phyloP scores from a whole-genome alignment of 2,113 vertebrate species.

The Probosciger aterrimus region DNA sequence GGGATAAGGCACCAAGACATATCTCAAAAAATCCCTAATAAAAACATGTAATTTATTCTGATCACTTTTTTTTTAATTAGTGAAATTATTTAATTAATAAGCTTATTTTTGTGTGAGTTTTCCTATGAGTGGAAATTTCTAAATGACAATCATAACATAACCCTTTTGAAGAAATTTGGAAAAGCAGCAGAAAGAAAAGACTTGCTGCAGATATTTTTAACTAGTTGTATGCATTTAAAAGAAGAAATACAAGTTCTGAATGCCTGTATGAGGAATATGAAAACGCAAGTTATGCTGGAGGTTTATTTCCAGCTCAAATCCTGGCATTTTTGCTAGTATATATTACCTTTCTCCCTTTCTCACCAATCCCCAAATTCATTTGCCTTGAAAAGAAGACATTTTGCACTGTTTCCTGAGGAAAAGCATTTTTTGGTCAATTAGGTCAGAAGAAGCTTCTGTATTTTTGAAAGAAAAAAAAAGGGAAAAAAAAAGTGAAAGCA shows the following conservation, averaged over 20 bases:
- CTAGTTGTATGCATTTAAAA: not conserved
- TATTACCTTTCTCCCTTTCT: not conserved
- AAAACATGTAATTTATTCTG: not conserved
- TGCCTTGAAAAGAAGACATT: not conserved
- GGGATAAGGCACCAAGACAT: not conserved
- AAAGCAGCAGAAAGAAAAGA: not conserved
- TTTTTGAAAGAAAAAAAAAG: slow-evolving; percentile 16
- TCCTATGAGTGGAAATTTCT: not conserved
- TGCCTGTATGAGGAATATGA: not conserved
- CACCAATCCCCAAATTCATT: not conserved
- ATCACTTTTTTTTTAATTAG: not conserved
- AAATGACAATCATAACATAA: not conserved
- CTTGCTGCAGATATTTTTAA: not conserved
- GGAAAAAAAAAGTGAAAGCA: not conserved
- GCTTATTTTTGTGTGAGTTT: not conserved
- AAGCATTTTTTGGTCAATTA: slow-evolving; percentile 19
- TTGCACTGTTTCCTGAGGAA: not conserved
- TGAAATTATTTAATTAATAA: not conserved
- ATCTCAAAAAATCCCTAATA: not conserved
- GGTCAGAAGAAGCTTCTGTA: not conserved
- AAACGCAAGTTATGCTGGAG: not conserved
- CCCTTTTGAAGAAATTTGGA: not conserved
- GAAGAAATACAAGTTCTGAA: not conserved
- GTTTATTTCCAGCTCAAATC: slow-evolving; percentile 27
- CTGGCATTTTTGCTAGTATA: not conserved